Evolutionary conservation across 2,888 invertebrate species (phyloP).

Genomic region (Macrophya alboannulata): DNA sequence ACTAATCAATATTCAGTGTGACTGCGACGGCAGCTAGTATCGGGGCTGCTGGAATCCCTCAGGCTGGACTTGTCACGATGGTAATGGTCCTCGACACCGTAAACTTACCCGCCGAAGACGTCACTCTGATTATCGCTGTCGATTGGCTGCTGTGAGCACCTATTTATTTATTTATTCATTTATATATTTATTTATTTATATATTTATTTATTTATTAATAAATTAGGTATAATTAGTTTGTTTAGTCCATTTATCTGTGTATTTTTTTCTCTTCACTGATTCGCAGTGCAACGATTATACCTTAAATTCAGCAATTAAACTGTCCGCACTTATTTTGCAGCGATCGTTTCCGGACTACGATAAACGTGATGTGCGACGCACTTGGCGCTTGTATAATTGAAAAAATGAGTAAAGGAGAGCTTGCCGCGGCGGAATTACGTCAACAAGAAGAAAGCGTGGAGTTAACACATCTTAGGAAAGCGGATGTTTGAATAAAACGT

Average conservation of each 20-base stretch:
- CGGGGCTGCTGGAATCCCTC: conserved; percentile 98
- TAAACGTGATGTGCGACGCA: conserved; percentile 98
- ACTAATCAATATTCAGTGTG: conserved; percentile 83
- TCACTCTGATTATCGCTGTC: conserved; percentile 93
- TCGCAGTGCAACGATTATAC: not conserved
- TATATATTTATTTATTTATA: not conserved
- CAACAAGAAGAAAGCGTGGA: conserved; percentile 71
- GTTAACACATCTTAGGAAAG: conserved; percentile 70
- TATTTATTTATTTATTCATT: conserved; percentile 55
- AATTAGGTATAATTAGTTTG: too few relatives aligned
- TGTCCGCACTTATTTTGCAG: conserved; percentile 80
- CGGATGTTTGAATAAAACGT: conserved; percentile 63
- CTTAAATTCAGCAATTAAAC: not conserved
- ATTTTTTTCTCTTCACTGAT: too few relatives aligned
- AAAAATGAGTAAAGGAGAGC: conserved; percentile 90
- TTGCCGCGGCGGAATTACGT: conserved; percentile 75
- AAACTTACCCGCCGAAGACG: conserved; percentile 93
- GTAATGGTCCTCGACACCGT: conserved; percentile 97
- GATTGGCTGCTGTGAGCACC: conserved; percentile 94
- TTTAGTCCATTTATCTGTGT: not conserved
- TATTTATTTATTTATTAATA: not conserved
- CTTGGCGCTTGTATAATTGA: conserved; percentile 96
- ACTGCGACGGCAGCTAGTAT: conserved; percentile 99
- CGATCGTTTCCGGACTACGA: conserved; percentile 93
- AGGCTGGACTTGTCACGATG: conserved; percentile 97